Conservation (phyloP, 2,113 vertebrate genomes). For the Andinoacara biseriatus region DNA sequence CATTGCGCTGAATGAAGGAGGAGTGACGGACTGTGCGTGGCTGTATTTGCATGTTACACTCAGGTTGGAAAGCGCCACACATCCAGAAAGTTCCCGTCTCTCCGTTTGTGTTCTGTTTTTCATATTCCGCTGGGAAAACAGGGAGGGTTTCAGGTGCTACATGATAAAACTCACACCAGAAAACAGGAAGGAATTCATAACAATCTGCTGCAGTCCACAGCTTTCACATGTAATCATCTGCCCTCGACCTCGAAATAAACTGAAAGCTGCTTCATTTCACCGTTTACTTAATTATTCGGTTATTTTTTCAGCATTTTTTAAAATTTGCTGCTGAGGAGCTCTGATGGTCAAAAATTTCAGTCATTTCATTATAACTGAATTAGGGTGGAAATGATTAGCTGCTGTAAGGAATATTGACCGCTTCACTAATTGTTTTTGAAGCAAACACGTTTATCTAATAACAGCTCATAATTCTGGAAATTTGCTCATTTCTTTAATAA, state of each 20-base stretch:
- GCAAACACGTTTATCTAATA: background rate
- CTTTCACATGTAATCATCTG: background rate
- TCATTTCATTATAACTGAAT: background rate
- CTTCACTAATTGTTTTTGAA: background rate
- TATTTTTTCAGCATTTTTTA: background rate
- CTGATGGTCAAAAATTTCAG: background rate
- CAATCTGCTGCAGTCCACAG: background rate
- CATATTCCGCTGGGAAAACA: background rate
- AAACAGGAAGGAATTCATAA: background rate
- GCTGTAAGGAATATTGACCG: background rate
- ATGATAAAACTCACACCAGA: background rate
- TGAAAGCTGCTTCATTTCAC: background rate
- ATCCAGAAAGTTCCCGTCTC: background rate
- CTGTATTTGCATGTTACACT: constrained; percentile 44
- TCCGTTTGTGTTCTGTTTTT: background rate
- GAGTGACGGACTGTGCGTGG: constrained; percentile 30
- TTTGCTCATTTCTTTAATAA: background rate
- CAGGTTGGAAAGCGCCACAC: constrained; percentile 17
- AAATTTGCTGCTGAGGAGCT: background rate
- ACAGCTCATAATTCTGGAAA: background rate
- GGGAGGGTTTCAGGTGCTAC: background rate
- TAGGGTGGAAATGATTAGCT: background rate
- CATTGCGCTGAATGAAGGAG: constrained; percentile 63
- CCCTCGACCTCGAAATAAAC: background rate
- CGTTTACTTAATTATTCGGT: background rate